Evolutionary conservation across 2,797 vertebrate genomes (phyloP).

Genomic region (Capromys pilorides): DNA sequence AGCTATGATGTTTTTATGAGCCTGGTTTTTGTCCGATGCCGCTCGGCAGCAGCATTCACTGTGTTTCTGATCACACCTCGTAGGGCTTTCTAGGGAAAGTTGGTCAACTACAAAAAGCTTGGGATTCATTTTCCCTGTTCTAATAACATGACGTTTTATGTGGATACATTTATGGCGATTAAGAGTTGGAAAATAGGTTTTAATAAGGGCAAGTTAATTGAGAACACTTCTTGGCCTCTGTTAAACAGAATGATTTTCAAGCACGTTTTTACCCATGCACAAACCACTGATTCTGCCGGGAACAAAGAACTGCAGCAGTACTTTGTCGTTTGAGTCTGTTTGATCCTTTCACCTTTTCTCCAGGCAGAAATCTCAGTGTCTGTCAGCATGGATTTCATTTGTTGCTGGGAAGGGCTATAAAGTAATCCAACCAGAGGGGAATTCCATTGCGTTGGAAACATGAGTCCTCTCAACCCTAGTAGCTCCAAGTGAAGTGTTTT

Average conservation of each 20-base stretch:
- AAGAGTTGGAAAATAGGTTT: conserved; percentile 23
- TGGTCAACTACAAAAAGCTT: neutral
- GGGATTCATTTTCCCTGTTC: neutral
- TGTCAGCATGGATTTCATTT: neutral
- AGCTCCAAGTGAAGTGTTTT: neutral
- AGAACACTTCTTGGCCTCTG: neutral
- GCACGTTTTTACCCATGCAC: neutral
- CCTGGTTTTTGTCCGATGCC: neutral
- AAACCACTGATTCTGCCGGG: neutral
- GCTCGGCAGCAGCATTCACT: neutral
- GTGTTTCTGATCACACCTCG: neutral
- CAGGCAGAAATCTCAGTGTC: neutral
- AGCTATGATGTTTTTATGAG: neutral
- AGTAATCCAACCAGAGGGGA: neutral
- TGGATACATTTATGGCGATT: neutral
- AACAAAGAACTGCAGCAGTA: neutral
- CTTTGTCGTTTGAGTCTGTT: neutral
- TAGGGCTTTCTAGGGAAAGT: neutral
- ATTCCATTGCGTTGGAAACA: neutral
- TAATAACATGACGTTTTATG: neutral
- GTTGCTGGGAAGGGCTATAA: neutral
- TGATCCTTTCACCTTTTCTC: neutral
- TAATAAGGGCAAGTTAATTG: conserved; percentile 21
- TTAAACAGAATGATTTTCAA: conserved; percentile 51
- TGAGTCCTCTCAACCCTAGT: neutral